Base-by-base conservation (phyloP, 2,113 vertebrate genomes). In the Urocitellus parryii region DNA sequence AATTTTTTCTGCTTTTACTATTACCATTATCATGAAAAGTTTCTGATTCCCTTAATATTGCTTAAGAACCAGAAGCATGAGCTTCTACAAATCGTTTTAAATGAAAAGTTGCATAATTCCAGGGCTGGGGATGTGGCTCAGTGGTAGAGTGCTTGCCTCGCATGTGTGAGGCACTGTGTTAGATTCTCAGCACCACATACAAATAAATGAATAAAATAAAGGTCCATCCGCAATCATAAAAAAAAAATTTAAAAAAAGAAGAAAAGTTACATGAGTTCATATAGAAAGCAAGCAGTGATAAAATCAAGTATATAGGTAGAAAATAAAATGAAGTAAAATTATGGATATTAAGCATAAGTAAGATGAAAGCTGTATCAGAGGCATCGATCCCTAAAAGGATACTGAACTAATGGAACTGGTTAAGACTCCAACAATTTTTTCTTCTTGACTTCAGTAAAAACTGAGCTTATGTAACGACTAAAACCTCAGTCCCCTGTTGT, bases 311-410 rank as follows among this genome's bases (percentile, higher is more conserved):
- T 42, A 27, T 39, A 80, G 13, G 20, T 18, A 91, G 27, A 53
- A 83, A 58, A 74, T 20, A 83, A 76, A 85, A 42, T 53, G 74
- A 91, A 18, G 32, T 91, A 67, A 80, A 68, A 94, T 97, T 51
- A 88, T 11, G 61, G 34, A 67, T 74, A 53, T 32, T 76, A 91
- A 72, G 8, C 48, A 91, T 2, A 67, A 84, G 12, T 2, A 67
- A 84, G 12, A 58, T 7, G 10, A 74, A 95, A 76, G 17, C 61
- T 85, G 7, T 51, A 48, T 65, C 12, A 68, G 8, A 72, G 9
- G 9, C 25, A 9, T 13, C 32, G 11, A 16, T 11, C 34, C 20
- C 11, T 56, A 22, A 14, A 9, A 39, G 29, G 48, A 83, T 20
- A 65, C 8, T 10, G 8, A 94, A 65, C 8, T 68, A 65, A 42